These are phyloP conservation scores for Tachuris rubrigastra DNA, from an alignment of 2,113 vertebrate genomes.

Conservation along the genomic window DNA sequence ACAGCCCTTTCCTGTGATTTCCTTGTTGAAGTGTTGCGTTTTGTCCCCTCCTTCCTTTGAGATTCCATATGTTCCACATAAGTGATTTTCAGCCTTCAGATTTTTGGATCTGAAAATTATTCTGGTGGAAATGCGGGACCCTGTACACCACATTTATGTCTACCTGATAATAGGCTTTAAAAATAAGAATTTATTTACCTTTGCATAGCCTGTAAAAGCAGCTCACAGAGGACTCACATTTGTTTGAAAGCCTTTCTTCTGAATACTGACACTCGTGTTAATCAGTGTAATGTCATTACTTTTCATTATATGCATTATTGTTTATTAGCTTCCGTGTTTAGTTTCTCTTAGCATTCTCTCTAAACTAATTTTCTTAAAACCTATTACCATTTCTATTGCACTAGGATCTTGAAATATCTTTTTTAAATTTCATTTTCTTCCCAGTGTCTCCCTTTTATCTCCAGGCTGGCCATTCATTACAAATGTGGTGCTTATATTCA, in stretches of 20 bases:
- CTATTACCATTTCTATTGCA: background rate
- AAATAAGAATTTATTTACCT: background rate
- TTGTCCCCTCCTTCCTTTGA: background rate
- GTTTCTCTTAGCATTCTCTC: background rate
- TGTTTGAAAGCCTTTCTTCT: background rate
- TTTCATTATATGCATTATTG: slow-evolving; percentile 17
- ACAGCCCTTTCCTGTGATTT: background rate
- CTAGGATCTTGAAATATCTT: background rate
- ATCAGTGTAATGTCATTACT: background rate
- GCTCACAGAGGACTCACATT: background rate
- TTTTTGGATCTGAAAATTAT: background rate
- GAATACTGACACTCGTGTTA: background rate
- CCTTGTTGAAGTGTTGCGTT: background rate
- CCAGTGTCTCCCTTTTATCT: slow-evolving; percentile 13
- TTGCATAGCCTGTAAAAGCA: background rate
- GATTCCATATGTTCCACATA: background rate
- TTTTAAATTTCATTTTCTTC: background rate
- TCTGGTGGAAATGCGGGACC: background rate
- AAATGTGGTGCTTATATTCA: background rate
- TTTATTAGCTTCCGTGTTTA: background rate
- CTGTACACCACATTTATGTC: background rate
- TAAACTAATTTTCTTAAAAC: slow-evolving; percentile 27
- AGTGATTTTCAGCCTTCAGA: background rate
- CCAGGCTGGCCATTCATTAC: background rate
- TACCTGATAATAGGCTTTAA: background rate